Percentiles rank a stretch among this genome's conserved stretches.
Conservation (phyloP, 2,888 invertebrate genomes). For the Pemphredon lugubris region DNA sequence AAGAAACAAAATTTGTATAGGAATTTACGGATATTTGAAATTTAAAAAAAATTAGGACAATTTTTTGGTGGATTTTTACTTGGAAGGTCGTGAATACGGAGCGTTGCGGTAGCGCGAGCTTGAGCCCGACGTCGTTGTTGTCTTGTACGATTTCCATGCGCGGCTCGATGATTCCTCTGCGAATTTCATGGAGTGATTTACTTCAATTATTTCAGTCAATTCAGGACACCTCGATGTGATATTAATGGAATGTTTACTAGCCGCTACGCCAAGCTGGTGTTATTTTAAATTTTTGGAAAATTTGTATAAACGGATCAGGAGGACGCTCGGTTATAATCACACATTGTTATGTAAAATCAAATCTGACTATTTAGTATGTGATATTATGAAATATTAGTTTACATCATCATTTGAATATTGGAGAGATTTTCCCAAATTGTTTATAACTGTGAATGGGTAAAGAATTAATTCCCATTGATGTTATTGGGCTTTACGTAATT, state of each 20-base stretch:
- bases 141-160: slow-evolving; percentile 84
- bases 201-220: slow-evolving; percentile 51
- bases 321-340: slow-evolving; percentile 1
- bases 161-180: slow-evolving; percentile 83
- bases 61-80: slow-evolving; percentile 78
- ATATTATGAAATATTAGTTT: slow-evolving; percentile 20
- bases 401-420: no score
- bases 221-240: slow-evolving; percentile 24
- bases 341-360: slow-evolving; percentile 30
- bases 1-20: slow-evolving; percentile 27
- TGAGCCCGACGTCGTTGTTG: slow-evolving; percentile 82
- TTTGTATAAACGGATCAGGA: background rate
- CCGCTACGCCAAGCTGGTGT: slow-evolving; percentile 39
- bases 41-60: slow-evolving; percentile 36
- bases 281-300: background rate
- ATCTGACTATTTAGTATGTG: slow-evolving; percentile 35
- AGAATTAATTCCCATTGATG: background rate
- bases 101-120: slow-evolving; percentile 84
- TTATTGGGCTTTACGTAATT: background rate
- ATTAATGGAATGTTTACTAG: slow-evolving; percentile 19
- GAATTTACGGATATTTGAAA: slow-evolving; percentile 15
- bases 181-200: slow-evolving; percentile 79
- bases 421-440: background rate
- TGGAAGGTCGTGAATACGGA: slow-evolving; percentile 83
- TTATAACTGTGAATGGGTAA: background rate